phyloP scores from a whole-genome alignment of 2,888 invertebrate species.

The Xylophagus ater region DNA sequence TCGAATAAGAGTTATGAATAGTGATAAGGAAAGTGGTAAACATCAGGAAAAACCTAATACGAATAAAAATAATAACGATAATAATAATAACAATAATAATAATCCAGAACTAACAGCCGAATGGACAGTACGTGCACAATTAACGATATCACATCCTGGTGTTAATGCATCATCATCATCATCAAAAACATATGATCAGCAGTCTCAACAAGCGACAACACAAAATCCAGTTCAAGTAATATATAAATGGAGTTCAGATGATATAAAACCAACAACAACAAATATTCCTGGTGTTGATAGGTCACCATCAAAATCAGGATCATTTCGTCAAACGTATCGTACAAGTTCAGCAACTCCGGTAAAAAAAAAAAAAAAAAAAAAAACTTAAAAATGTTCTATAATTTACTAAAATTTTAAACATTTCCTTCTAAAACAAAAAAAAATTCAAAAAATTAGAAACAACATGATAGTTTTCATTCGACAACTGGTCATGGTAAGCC shows the following conservation, averaged over 20 bases:
- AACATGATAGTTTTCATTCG: conserved; percentile 32
- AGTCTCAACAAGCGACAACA: conserved; percentile 13
- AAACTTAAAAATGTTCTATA: no score
- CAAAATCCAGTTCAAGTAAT: conserved; percentile 37
- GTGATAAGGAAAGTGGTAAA: conserved; percentile 11
- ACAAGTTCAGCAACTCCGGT: conserved; percentile 1
- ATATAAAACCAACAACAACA: conserved; percentile 29
- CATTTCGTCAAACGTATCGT: conserved; percentile 7
- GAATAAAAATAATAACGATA: conserved; percentile 11
- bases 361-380: no score
- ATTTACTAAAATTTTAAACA: no score
- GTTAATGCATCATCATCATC: conserved; percentile 28
- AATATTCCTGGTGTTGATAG: conserved; percentile 39
- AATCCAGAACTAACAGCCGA: conserved; percentile 42
- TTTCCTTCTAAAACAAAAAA: no score
- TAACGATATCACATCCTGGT: conserved; percentile 48
- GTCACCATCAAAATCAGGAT: conserved; percentile 28
- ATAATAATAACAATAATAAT: conserved; percentile 5
- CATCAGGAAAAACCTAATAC: conserved; percentile 12
- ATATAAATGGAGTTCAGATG: conserved; percentile 43
- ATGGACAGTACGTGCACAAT: conserved; percentile 58
- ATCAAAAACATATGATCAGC: conserved; percentile 26
- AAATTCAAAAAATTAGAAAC: no score
- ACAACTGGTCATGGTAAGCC: conserved; percentile 26
- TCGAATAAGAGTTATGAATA: conserved; percentile 12